These are phyloP conservation scores for Coregonus sp. DNA, from an alignment of 2,797 vertebrate species.

Conservation along the genomic window DNA sequence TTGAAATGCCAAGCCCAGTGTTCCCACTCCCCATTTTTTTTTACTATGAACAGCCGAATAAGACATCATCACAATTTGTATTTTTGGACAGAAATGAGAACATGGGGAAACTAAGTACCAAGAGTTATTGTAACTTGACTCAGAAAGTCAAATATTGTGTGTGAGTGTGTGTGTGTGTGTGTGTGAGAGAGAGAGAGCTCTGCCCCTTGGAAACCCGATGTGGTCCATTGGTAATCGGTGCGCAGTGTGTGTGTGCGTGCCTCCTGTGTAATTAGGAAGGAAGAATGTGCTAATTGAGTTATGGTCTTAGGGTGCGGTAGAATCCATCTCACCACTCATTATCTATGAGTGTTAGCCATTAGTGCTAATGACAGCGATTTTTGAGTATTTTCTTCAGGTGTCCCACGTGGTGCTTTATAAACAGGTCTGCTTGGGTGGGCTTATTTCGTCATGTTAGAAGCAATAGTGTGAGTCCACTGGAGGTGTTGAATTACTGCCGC, in stretches of 20 bases:
- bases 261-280: slow-evolving; percentile 39
- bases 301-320: slow-evolving; percentile 22
- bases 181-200: neutral
- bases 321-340: slow-evolving; percentile 26
- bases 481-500: slow-evolving; percentile 42
- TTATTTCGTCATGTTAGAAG: slow-evolving; percentile 48
- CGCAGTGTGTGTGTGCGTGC: neutral
- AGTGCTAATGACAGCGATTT: slow-evolving; percentile 36
- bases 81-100: neutral
- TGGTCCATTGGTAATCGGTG: neutral
- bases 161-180: neutral
- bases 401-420: slow-evolving; percentile 30
- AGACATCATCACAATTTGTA: neutral
- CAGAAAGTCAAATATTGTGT: neutral
- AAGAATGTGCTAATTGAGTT: slow-evolving; percentile 29
- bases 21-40: slow-evolving; percentile 15
- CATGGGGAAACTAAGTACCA: neutral
- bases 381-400: slow-evolving; percentile 28
- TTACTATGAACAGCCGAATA: neutral
- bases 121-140: neutral
- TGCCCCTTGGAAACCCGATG: neutral
- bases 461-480: slow-evolving; percentile 39
- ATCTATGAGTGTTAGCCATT: slow-evolving; percentile 35
- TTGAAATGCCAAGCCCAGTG: slow-evolving; percentile 42
- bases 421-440: slow-evolving; percentile 38